phyloP scores from a whole-genome alignment of 2,888 invertebrate genomes.

The Nowickia ferox region DNA sequence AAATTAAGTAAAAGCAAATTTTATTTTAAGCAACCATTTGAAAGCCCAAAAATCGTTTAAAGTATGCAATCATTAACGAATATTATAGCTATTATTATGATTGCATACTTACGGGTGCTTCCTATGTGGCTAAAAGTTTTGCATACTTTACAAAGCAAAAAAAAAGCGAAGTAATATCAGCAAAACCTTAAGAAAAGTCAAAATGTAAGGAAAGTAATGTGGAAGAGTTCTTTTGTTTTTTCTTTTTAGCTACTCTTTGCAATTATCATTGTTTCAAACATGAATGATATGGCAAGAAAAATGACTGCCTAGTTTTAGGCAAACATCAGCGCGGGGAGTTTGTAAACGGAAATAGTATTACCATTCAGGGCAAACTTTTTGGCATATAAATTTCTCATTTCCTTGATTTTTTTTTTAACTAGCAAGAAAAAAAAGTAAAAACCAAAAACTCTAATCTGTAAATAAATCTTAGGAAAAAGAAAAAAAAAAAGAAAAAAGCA shows the following conservation, averaged over 20 bases:
- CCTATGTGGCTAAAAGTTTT: slow-evolving; percentile 67
- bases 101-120: slow-evolving; percentile 71
- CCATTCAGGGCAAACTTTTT: slow-evolving; percentile 70
- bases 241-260: neutral
- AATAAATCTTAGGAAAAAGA: slow-evolving; percentile 59
- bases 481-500: neutral
- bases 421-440: slow-evolving; percentile 27
- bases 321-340: neutral
- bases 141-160: neutral
- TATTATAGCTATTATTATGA: slow-evolving; percentile 67
- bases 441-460: slow-evolving; percentile 67
- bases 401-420: slow-evolving; percentile 44
- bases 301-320: slow-evolving; percentile 40
- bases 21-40: neutral
- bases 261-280: slow-evolving; percentile 70
- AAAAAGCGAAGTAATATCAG: slow-evolving; percentile 35
- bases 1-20: slow-evolving; percentile 23
- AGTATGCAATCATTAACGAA: slow-evolving; percentile 70
- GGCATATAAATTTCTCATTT: slow-evolving; percentile 72
- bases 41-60: slow-evolving; percentile 49
- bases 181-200: neutral
- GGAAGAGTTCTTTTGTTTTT: slow-evolving; percentile 35
- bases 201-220: slow-evolving; percentile 27
- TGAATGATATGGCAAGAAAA: slow-evolving; percentile 50
- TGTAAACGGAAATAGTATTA: slow-evolving; percentile 66